Base-by-base conservation (phyloP, 2,888 invertebrate genomes). In the Polydrusus tereticollis region DNA sequence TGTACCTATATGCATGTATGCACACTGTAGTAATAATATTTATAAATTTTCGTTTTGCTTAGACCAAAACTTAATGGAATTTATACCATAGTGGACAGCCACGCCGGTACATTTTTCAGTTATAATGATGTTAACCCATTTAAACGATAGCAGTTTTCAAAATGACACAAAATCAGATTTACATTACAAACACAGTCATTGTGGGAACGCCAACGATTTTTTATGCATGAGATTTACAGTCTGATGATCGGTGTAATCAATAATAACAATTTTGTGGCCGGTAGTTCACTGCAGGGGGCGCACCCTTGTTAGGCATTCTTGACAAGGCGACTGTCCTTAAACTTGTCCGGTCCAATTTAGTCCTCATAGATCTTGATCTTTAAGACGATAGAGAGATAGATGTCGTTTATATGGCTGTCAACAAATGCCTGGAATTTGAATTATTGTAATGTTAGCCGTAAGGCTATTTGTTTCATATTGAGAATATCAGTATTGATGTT, bases 251-350 rank as follows among this genome's bases (percentile, higher is more conserved):
- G 76, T 77, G 79, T 78, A 79, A 82, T 82, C 82, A 82, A 82
- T 82, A 82, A 81, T 80, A 80, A 80, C 78, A 77, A 81, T 81
- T 78, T 77, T 78, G 79, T 78, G 81, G 81, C 78, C 80, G 79
- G 78, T 77, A 78, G 79, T 76, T 65, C 77, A 50, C 82, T 41
- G 77, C 81, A 78, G 82, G 82, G 80, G 80, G 80, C 73, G 74
- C 78, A 82, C 82, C 82, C 82, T 82, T 77, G 82, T 82, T 82
- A 82, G 76, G 75, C 71, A 69, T 75, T 71, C 68, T 69, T 78
- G 79, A 80, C 80, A 80, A 78, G 76, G 26, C 26, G 59, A 65
- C 70, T 65, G 65, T 70, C 65, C 52, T 65, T 55, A 33, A 55
- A 23, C 52, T 55, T 29, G 52, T 55, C 29, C 52, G 33, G 65